These are phyloP conservation scores for Calcarius lapponicus DNA, from an alignment of 2,797 vertebrate species.

Conservation along the genomic window DNA sequence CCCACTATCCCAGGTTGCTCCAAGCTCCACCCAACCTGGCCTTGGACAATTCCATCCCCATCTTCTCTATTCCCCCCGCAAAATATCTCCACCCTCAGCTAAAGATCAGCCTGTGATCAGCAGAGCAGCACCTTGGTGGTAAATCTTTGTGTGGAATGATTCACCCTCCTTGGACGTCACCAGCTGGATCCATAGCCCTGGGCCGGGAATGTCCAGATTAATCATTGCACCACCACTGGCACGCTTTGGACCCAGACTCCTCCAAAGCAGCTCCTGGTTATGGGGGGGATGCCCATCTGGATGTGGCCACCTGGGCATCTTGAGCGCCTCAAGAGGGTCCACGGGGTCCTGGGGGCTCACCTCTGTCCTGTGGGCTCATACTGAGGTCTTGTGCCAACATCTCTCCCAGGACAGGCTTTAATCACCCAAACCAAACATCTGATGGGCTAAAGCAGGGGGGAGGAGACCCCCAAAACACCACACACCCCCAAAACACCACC, in stretches of 20 bases:
- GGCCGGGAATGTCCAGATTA: not conserved
- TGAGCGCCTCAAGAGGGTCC: rapidly evolving
- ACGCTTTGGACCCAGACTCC: rapidly evolving
- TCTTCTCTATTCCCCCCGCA: not conserved
- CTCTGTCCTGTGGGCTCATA: not conserved
- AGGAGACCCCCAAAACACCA: not conserved
- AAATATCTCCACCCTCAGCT: not conserved
- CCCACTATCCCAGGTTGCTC: not conserved
- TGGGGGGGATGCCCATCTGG: not conserved
- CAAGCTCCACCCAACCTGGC: not conserved
- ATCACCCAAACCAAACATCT: not conserved
- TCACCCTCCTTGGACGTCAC: not conserved
- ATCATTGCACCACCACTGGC: not conserved
- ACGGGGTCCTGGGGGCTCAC: not conserved
- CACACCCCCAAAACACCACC: not conserved
- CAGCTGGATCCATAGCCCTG: not conserved
- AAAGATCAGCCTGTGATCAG: not conserved
- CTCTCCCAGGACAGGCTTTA: not conserved
- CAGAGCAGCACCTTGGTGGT: not conserved
- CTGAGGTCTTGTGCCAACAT: rapidly evolving
- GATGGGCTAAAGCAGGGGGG: not conserved
- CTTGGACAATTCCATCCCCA: not conserved
- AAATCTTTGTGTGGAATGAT: not conserved
- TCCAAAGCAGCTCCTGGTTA: not conserved
- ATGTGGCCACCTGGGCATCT: not conserved